Base-by-base conservation (phyloP, 2,113 vertebrate genomes). In the Thalassarche chlororhynchos region DNA sequence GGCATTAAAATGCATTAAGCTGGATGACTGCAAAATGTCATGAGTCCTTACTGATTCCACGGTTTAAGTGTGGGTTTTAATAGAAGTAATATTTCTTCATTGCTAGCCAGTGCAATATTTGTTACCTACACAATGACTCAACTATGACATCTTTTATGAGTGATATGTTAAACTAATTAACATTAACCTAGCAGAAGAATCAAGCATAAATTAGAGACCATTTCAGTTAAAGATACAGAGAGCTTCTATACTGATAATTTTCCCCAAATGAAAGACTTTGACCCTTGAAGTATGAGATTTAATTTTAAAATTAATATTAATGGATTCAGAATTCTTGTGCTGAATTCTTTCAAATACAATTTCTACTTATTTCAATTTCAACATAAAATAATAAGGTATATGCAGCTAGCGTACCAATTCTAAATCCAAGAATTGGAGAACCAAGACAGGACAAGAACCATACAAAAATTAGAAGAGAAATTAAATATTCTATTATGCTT, bases 101-200 rank as follows among this genome's bases (percentile, higher is more conserved):
- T 69, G 91, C 72, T 89, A 87, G 74, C 94, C 84, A 92, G 40
- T 49, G 74, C 84, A 95, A 91, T 74, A 97, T 94, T 97, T 96
- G 92, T 96, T 93, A 95, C 95, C 95, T 72, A 95, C 81, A 87
- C 87, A 84, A 78, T 92, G 94, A 91, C 70, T 97, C 86, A 95
- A 65, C 89, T 95, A 82, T 82, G 86, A 91, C 92, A 96, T 65
- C 70, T 96, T 95, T 95, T 95, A 97, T 89, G 84, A 96, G 77
- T 94, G 91, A 81, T 94, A 93, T 69, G 91, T 92, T 96, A 87
- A 95, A 95, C 86, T 95, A 95, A 96, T 93, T 96, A 96, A 78
- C 86, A 95, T 94, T 92, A 97, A 94, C 91, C 86, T 87, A 78
- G 72, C 65, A 93, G 84, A 96, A 89, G 86, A 89, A 92, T 61